A percentile compares a stretch with the other conserved stretches of the same genome.
These are phyloP conservation scores for Lasioglossum zephyrum DNA, from an alignment of 2,888 invertebrate genomes.

Conservation along the genomic window DNA sequence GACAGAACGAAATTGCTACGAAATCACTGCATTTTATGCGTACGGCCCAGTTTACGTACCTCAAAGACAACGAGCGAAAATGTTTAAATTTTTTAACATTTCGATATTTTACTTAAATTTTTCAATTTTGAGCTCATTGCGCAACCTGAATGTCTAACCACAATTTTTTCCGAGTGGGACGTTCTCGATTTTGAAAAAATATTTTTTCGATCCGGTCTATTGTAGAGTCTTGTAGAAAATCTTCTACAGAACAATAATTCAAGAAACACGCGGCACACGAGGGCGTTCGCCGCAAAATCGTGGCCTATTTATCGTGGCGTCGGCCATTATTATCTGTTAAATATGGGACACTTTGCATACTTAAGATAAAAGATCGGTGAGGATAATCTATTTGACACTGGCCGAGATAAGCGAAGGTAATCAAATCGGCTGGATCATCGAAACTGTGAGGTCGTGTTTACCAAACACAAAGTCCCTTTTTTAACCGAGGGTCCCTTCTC, in stretches of 20 bases:
- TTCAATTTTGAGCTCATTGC: too few relatives aligned
- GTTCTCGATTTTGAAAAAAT: too few relatives aligned
- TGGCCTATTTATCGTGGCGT: neutral
- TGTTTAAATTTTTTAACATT: too few relatives aligned
- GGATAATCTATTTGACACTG: neutral
- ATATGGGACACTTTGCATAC: neutral
- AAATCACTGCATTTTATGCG: neutral
- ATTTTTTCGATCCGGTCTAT: too few relatives aligned
- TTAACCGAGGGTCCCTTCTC: neutral
- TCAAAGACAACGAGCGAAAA: too few relatives aligned
- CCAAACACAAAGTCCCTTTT: constrained; percentile 5
- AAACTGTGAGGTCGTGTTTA: neutral
- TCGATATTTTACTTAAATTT: too few relatives aligned
- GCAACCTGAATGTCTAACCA: too few relatives aligned
- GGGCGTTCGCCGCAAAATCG: neutral
- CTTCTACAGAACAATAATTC: neutral
- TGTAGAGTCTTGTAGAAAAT: neutral
- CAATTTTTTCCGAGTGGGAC: too few relatives aligned
- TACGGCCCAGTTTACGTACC: too few relatives aligned
- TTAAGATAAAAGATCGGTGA: neutral
- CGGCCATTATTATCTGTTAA: neutral
- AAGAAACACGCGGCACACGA: too few relatives aligned
- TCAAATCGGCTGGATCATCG: neutral
- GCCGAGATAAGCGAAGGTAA: neutral
- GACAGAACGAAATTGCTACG: neutral